Evolutionary conservation across 2,888 invertebrate species (phyloP).

Genomic region (Ornithoptera alexandrae): DNA sequence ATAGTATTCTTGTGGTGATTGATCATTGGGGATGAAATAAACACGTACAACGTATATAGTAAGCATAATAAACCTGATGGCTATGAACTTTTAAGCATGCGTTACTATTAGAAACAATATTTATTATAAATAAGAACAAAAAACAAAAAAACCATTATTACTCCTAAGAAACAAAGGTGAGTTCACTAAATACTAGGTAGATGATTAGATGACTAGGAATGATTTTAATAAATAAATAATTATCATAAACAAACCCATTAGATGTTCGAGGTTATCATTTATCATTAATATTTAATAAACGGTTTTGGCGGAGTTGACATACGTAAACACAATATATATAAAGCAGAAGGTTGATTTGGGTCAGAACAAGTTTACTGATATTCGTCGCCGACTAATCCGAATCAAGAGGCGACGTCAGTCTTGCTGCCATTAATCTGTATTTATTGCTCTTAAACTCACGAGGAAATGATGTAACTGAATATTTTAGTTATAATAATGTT

Average conservation of each 20-base stretch:
- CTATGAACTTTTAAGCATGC: no score
- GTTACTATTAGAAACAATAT: no score
- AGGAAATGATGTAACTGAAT: slow-evolving; percentile 23
- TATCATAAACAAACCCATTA: not conserved
- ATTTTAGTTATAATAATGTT: slow-evolving; percentile 1
- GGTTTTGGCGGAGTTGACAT: slow-evolving; percentile 1
- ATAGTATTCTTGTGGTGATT: no score
- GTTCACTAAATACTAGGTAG: not conserved
- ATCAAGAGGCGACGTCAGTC: slow-evolving; percentile 16
- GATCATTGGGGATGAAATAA: no score
- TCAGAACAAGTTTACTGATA: slow-evolving; percentile 24
- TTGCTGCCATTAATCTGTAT: slow-evolving; percentile 24
- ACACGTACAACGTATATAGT: no score
- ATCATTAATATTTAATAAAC: slow-evolving; percentile 2
- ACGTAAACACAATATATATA: slow-evolving; percentile 20
- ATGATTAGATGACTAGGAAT: not conserved
- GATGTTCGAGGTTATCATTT: not conserved
- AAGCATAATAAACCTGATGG: no score
- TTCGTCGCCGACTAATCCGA: slow-evolving; percentile 13
- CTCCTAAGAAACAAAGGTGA: no score
- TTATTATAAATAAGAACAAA: no score
- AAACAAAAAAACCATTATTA: no score
- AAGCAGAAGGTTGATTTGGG: slow-evolving; percentile 16
- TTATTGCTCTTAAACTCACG: slow-evolving; percentile 16
- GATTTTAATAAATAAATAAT: not conserved